These are phyloP conservation scores for Pelvicachromis taeniatus DNA, from an alignment of 2,113 vertebrate species.

Conservation along the genomic window DNA sequence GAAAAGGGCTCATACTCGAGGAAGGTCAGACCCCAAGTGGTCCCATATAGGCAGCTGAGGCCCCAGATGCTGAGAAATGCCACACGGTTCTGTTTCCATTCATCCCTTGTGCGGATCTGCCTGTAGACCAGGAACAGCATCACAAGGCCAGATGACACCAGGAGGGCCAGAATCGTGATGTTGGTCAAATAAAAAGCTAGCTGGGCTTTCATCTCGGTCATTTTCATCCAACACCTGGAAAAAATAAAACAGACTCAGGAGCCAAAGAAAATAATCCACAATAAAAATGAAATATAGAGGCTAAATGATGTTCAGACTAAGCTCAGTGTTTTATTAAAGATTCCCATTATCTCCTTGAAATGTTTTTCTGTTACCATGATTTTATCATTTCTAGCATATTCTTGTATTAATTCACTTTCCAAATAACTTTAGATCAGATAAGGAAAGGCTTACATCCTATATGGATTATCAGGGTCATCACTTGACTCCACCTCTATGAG, in stretches of 20 bases:
- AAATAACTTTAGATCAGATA: fast-evolving
- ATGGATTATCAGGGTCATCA: constrained; percentile 35
- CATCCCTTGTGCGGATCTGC: constrained; percentile 51
- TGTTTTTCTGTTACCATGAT: fast-evolving
- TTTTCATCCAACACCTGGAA: constrained; percentile 74
- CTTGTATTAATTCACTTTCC: neutral
- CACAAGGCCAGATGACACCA: constrained; percentile 57
- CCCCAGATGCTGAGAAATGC: constrained; percentile 77
- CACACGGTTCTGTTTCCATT: constrained; percentile 61
- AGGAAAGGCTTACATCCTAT: constrained; percentile 59
- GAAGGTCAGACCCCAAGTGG: constrained; percentile 69
- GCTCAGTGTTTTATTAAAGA: neutral
- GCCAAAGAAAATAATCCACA: neutral
- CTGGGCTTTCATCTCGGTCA: neutral
- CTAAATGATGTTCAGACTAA: fast-evolving
- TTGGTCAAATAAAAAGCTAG: constrained; percentile 66
- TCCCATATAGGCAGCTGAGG: constrained; percentile 73
- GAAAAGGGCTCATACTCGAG: constrained; percentile 50
- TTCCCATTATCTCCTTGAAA: neutral
- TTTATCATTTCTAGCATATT: neutral
- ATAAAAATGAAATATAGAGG: neutral
- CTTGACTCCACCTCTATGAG: constrained; percentile 15
- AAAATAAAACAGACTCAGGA: neutral
- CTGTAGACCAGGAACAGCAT: constrained; percentile 69
- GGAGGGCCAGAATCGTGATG: constrained; percentile 19